These are phyloP conservation scores for Papilio protenor DNA, from an alignment of 2,888 invertebrate genomes.

Conservation along the genomic window DNA sequence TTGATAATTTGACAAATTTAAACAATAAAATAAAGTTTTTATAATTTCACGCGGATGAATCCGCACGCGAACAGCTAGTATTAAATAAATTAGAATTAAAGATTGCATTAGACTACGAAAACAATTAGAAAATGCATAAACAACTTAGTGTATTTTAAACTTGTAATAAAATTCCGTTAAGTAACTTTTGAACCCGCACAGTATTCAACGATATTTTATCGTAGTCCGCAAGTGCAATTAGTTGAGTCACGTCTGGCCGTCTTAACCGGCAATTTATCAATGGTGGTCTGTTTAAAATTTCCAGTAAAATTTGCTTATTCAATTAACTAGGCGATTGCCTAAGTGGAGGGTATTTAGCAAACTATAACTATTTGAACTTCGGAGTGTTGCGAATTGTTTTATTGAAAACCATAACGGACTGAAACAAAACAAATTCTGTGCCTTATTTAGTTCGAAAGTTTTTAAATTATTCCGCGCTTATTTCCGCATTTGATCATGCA, in stretches of 20 bases:
- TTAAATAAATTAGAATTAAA: background rate
- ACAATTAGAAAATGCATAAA: background rate
- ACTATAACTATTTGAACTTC: conserved; percentile 21
- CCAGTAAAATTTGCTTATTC: conserved; percentile 48
- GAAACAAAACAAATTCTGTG: conserved; percentile 1
- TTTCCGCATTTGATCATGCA: no score
- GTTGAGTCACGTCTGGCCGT: conserved; percentile 36
- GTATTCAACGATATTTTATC: conserved; percentile 23
- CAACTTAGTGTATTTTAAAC: background rate
- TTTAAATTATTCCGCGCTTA: no score
- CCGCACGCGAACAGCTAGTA: no score
- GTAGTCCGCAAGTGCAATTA: conserved; percentile 30
- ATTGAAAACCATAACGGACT: background rate
- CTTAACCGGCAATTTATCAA: conserved; percentile 51
- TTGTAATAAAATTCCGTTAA: background rate
- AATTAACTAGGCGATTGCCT: conserved; percentile 48
- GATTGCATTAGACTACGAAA: background rate
- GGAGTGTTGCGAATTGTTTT: conserved; percentile 10
- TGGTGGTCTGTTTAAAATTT: conserved; percentile 49
- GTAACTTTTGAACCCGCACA: conserved; percentile 3
- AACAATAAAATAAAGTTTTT: no score
- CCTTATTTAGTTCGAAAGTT: background rate
- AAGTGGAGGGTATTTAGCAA: conserved; percentile 12
- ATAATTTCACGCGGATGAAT: no score
- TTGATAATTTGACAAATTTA: no score